phyloP scores from a whole-genome alignment of 2,113 vertebrate species.

The Bos taurus region DNA sequence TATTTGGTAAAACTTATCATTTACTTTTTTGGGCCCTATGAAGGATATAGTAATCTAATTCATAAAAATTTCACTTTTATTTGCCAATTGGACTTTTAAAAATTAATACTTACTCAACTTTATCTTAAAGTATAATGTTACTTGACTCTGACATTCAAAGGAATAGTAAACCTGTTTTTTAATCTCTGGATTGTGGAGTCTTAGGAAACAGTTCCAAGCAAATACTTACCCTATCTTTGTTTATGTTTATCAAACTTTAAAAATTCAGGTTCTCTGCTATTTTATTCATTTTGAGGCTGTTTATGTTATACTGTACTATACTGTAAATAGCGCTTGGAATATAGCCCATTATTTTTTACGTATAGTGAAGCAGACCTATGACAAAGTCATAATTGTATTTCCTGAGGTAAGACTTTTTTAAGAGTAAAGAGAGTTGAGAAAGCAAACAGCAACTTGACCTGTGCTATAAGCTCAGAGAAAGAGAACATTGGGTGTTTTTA shows the following conservation, averaged over 20 bases:
- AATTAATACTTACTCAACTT: background rate
- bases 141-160: background rate
- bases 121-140: background rate
- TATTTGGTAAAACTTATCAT: background rate
- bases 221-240: background rate
- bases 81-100: background rate
- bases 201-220: background rate
- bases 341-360: background rate
- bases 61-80: background rate
- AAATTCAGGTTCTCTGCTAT: background rate
- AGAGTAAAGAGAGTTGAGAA: background rate
- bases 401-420: background rate
- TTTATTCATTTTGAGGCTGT: conserved; percentile 1
- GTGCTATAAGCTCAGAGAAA: background rate
- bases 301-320: background rate
- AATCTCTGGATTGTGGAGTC: background rate
- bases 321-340: background rate
- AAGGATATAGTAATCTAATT: background rate
- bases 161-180: background rate
- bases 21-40: background rate
- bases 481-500: background rate
- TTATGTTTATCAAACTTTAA: background rate
- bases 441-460: background rate
- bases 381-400: background rate
- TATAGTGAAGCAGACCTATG: background rate